phyloP scores from a whole-genome alignment of 1,140 invertebrate genomes.

The Paraescarpia echinospica region DNA sequence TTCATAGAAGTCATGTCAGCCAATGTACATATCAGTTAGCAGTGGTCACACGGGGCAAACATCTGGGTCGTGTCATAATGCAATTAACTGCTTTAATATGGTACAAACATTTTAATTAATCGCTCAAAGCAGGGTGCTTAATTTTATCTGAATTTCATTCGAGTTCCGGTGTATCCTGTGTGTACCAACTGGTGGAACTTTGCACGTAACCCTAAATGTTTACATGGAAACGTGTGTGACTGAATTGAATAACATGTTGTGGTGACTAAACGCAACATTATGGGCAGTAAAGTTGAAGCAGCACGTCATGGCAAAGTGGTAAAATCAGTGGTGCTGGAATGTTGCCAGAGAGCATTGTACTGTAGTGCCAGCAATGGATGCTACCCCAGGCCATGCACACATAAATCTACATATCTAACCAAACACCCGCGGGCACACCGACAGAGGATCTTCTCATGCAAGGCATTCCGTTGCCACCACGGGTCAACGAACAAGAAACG shows the following conservation, averaged over 20 bases:
- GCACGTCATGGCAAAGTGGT: background rate
- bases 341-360: background rate
- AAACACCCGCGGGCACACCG: background rate
- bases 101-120: background rate
- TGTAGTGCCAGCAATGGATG: background rate
- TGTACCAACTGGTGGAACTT: background rate
- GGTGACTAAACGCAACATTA: background rate
- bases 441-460: background rate
- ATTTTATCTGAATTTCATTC: background rate
- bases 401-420: background rate
- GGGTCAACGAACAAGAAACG: background rate
- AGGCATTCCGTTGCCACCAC: background rate
- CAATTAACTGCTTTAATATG: background rate
- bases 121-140: background rate
- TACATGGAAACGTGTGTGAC: background rate
- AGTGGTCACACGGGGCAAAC: background rate
- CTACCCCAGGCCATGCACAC: background rate
- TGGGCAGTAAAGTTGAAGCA: background rate
- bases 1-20: background rate
- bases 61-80: background rate
- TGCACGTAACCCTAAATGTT: background rate
- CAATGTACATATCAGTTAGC: background rate
- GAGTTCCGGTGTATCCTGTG: background rate
- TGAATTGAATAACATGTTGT: background rate
- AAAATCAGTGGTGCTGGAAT: background rate